These are phyloP conservation scores for Agelaius tricolor DNA, from an alignment of 2,113 vertebrate genomes.

Conservation along the genomic window DNA sequence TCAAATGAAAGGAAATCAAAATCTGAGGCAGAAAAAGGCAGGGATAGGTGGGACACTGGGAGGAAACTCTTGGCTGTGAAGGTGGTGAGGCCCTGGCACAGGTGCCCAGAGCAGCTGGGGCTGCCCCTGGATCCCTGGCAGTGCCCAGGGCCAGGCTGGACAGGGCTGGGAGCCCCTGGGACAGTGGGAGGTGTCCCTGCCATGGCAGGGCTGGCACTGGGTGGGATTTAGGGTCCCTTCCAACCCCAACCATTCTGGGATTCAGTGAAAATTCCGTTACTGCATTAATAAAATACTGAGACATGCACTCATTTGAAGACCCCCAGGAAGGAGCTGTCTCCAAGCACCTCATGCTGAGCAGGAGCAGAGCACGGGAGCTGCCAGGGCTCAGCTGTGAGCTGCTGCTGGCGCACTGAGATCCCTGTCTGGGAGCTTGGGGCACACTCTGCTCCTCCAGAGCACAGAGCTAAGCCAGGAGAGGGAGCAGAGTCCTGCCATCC, in stretches of 20 bases:
- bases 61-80: fast-evolving
- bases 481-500: background rate
- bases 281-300: background rate
- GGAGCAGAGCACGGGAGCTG: background rate
- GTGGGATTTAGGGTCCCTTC: background rate
- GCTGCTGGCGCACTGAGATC: background rate
- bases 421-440: background rate
- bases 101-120: background rate
- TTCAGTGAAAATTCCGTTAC: background rate
- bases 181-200: background rate
- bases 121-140: background rate
- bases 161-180: background rate
- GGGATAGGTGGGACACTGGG: too few relatives aligned
- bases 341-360: background rate
- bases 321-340: background rate
- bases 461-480: background rate
- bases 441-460: background rate
- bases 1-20: background rate
- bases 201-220: background rate
- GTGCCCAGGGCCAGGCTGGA: background rate
- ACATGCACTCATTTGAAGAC: background rate
- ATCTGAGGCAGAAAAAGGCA: background rate
- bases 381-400: background rate
- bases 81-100: background rate
- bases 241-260: background rate